Evolutionary conservation across 2,888 invertebrate species (phyloP), one percentile per base, ranked within the genome.

Genomic region (Aspidiotus rigidus): DNA sequence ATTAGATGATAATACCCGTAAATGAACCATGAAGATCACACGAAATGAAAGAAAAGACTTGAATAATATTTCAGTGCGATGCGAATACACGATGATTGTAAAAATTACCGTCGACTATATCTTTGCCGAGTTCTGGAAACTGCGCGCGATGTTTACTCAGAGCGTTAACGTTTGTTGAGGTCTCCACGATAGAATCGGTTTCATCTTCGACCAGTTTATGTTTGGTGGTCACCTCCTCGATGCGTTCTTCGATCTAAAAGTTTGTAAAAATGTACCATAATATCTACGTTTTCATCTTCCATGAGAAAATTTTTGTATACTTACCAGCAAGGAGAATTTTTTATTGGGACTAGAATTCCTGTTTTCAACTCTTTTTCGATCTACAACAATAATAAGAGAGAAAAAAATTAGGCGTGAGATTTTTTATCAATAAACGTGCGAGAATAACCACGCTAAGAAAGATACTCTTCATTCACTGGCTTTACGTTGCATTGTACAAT

Each of bases 111-210:
- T 85, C 85, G 64, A 86, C 79, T 72, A 86, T 83, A 76, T 87
- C 86, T 72, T 84, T 83, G 61, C 86, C 87, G 69, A 83, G 83
- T 76, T 87, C 87, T 0, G 87, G 86, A 78, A 87, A 86, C 41
- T 85, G 85, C 57, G 85, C 85, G 40, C 84, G 80, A 67, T 77
- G 74, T 7, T 71, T 71, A 40, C 73, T 72, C 15, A 73, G 72
- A 63, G 74, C 73, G 41, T 74, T 74, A 17, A 74, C 70, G 15
- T 72, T 59, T 28, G 59, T 59, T 39, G 16, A 70, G 61, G 73
- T 74, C 13, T 71, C 62, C n/a, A 71, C 71, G 7, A 73, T 42
- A n/a, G 62, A 41, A 13, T 63, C 62, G n/a, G 13, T 44, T 63
- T 69, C 69, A n/a, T 69, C 69, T 17, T 69, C 62, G 10, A 62